Evolutionary conservation across 1,140 invertebrate species (phyloP).

Genomic region (Zaprionus camerounensis): DNA sequence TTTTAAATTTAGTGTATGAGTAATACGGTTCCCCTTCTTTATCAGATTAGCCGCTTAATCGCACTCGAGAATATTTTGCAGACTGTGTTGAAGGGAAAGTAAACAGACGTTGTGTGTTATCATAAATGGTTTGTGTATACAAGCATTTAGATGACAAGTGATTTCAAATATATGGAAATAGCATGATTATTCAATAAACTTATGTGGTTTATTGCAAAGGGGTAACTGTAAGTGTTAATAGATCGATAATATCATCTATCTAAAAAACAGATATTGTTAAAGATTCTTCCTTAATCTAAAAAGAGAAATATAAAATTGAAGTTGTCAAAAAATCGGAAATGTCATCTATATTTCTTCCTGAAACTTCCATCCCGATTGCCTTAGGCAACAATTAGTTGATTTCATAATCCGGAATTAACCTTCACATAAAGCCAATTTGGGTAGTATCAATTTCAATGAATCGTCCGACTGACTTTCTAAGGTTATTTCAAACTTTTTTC

Average conservation of each 20-base stretch:
- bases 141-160: neutral
- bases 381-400: neutral
- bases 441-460: conserved; percentile 33
- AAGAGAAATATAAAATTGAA: neutral
- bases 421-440: conserved; percentile 46
- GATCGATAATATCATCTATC: too few species aligned
- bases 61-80: neutral
- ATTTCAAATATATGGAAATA: neutral
- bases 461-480: conserved; percentile 64
- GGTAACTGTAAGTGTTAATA: too few species aligned
- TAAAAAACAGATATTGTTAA: too few species aligned
- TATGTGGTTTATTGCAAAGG: too few species aligned
- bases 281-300: neutral
- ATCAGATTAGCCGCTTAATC: neutral
- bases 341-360: neutral
- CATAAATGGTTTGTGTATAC: neutral
- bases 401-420: conserved; percentile 53
- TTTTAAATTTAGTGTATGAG: conserved; percentile 7
- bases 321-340: neutral
- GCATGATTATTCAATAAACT: too few species aligned
- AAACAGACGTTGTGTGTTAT: neutral
- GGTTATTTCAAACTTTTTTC: conserved; percentile 50
- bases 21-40: neutral
- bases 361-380: neutral
- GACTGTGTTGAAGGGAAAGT: neutral